A percentile compares a stretch with the other conserved stretches of the same genome.
Evolutionary conservation across 2,888 invertebrate species (phyloP).

Genomic region (Ectemnius cavifrons): DNA sequence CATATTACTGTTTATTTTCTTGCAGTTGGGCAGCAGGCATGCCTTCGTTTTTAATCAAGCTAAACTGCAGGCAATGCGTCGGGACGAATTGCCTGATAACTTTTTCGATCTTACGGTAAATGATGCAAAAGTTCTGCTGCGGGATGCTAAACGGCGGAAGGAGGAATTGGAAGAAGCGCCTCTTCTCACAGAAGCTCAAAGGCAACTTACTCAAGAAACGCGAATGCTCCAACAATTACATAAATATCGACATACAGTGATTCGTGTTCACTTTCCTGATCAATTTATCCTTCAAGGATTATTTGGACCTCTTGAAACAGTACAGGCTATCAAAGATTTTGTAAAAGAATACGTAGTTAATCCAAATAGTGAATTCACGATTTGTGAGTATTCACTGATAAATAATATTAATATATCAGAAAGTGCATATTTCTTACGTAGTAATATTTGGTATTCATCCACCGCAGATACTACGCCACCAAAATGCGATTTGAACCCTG

Average conservation of each 20-base stretch:
- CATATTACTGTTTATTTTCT: constrained; percentile 39
- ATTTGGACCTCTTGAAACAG: constrained; percentile 88
- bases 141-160: constrained; percentile 85
- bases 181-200: constrained; percentile 83
- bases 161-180: constrained; percentile 86
- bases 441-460: no score
- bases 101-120: constrained; percentile 92
- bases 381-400: constrained; percentile 83
- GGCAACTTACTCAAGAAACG: constrained; percentile 81
- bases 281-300: constrained; percentile 91
- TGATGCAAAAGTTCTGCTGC: constrained; percentile 88
- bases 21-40: constrained; percentile 86
- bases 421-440: no score
- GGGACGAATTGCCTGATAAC: constrained; percentile 89
- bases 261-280: constrained; percentile 93
- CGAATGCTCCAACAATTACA: constrained; percentile 81
- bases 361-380: constrained; percentile 84
- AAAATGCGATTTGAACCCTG: constrained; percentile 83
- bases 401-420: neutral
- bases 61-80: constrained; percentile 79
- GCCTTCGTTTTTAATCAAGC: constrained; percentile 86
- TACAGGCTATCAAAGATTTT: constrained; percentile 86
- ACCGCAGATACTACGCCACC: constrained; percentile 90
- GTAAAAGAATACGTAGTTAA: constrained; percentile 85
- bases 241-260: constrained; percentile 87